A percentile compares a stretch with the other conserved stretches of the same genome.
These are phyloP conservation scores for Sitta europaea DNA, from an alignment of 2,113 vertebrate genomes.

Conservation along the genomic window DNA sequence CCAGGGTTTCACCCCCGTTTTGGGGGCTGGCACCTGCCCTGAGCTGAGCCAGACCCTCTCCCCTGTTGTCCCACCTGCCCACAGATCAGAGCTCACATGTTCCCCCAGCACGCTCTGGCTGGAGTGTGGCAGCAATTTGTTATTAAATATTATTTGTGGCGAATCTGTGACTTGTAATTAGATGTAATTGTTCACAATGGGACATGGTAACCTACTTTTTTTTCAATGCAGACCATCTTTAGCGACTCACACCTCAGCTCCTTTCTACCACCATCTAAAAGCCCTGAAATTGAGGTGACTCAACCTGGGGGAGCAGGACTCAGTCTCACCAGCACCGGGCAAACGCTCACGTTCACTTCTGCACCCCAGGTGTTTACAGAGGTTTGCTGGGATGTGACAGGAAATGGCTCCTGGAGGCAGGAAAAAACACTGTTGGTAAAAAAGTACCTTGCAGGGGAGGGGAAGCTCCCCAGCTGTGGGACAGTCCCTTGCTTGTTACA, in stretches of 20 bases:
- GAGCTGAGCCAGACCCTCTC: background rate
- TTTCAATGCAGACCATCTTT: background rate
- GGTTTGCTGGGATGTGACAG: background rate
- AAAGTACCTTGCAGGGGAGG: background rate
- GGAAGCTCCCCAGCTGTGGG: background rate
- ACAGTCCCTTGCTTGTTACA: too few relatives aligned
- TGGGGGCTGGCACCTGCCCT: background rate
- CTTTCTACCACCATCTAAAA: background rate
- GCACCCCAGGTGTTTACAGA: background rate
- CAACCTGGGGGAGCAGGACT: background rate
- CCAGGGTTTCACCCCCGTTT: background rate
- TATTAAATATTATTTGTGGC: background rate
- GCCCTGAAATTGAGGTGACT: background rate
- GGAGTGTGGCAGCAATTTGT: background rate
- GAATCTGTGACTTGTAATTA: background rate
- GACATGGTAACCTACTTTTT: background rate
- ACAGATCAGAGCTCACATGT: fast-evolving
- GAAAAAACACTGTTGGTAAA: background rate
- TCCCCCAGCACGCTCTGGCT: fast-evolving
- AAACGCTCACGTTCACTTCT: background rate
- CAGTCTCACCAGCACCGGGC: background rate
- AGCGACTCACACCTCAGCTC: background rate
- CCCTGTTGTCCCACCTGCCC: background rate
- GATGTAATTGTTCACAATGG: background rate
- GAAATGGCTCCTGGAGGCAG: background rate